These are phyloP conservation scores for Paguma larvata DNA, from an alignment of 2,797 vertebrate species.

Conservation along the genomic window DNA sequence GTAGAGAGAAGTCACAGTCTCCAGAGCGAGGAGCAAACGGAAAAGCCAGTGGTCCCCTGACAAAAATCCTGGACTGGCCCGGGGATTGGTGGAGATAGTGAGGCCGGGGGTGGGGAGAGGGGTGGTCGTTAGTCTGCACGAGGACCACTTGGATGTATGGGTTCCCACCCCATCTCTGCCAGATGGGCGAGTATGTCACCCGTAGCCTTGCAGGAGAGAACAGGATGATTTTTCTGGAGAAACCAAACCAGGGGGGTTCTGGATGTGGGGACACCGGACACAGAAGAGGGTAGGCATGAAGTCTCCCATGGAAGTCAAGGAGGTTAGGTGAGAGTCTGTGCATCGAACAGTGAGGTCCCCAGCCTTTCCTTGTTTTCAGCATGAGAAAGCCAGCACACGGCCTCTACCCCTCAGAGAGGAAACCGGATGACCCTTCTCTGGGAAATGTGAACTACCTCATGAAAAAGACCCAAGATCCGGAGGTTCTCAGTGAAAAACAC, in stretches of 20 bases:
- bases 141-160: background rate
- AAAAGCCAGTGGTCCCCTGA: background rate
- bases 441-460: background rate
- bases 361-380: background rate
- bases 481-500: background rate
- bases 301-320: background rate
- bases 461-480: background rate
- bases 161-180: background rate
- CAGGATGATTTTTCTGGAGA: constrained; percentile 46
- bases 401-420: background rate
- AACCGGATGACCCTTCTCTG: background rate
- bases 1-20: background rate
- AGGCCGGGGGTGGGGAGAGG: background rate
- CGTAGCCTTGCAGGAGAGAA: background rate
- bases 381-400: background rate
- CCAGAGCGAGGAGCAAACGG: background rate
- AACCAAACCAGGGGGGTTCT: background rate
- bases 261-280: background rate
- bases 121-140: background rate
- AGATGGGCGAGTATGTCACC: background rate
- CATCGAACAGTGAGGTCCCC: background rate
- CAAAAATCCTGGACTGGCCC: background rate
- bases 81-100: background rate
- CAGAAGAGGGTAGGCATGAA: background rate
- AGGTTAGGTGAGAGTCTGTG: background rate